These are phyloP conservation scores for Tiliacea citrago DNA, from an alignment of 2,888 invertebrate species.

Conservation along the genomic window DNA sequence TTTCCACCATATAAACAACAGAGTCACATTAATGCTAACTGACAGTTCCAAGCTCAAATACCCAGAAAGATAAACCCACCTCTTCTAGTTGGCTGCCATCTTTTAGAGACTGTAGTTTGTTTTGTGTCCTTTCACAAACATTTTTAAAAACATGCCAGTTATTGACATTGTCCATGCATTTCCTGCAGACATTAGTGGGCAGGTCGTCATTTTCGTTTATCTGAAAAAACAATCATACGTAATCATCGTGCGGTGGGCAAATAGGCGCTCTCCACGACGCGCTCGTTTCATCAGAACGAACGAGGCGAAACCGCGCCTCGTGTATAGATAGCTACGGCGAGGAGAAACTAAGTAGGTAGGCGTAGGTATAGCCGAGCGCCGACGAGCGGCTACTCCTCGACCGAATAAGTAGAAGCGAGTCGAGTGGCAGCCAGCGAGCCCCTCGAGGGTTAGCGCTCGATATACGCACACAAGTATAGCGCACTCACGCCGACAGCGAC, in stretches of 20 bases:
- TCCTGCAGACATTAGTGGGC: constrained; percentile 92
- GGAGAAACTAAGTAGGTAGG: constrained; percentile 89
- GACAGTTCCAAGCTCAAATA: constrained; percentile 82
- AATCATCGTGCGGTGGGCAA: constrained; percentile 84
- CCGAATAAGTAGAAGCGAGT: constrained; percentile 90
- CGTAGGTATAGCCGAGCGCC: constrained; percentile 86
- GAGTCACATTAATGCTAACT: constrained; percentile 66
- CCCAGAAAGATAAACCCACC: constrained; percentile 82
- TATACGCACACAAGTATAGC: constrained; percentile 86
- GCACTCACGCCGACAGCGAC: constrained; percentile 88
- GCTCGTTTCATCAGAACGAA: constrained; percentile 85
- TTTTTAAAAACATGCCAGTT: constrained; percentile 92
- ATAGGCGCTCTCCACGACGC: constrained; percentile 82
- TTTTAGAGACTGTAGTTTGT: constrained; percentile 91
- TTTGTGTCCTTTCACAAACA: constrained; percentile 92
- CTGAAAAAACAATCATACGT: constrained; percentile 90
- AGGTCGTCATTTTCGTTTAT: constrained; percentile 91
- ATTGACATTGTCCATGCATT: constrained; percentile 92
- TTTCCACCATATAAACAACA: constrained; percentile 72
- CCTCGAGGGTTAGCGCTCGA: constrained; percentile 90
- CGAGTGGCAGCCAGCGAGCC: constrained; percentile 89
- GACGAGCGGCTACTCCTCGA: constrained; percentile 87
- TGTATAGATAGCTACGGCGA: constrained; percentile 86
- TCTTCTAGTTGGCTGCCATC: constrained; percentile 90
- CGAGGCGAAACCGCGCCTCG: constrained; percentile 87